These are phyloP conservation scores for Papilio xuthus DNA, from an alignment of 1,140 invertebrate species.

Conservation along the genomic window DNA sequence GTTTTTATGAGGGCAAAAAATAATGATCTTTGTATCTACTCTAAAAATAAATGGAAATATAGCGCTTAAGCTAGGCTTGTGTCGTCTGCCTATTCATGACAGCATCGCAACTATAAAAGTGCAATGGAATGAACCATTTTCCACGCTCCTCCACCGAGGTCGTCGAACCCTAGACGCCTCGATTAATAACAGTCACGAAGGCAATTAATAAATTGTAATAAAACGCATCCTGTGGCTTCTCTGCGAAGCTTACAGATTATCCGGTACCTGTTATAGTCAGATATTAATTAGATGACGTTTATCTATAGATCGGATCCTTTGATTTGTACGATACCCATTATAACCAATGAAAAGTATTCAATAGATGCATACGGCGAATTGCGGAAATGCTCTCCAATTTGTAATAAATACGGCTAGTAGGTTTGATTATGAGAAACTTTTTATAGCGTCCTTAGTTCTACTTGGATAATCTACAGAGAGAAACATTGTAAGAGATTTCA, in stretches of 20 bases:
- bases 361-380: not conserved
- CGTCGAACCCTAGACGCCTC: constrained; percentile 27
- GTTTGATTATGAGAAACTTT: no score
- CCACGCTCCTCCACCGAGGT: not conserved
- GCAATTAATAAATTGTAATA: constrained; percentile 58
- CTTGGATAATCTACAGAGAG: not conserved
- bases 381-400: not conserved
- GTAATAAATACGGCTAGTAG: no score
- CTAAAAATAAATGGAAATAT: constrained; percentile 28
- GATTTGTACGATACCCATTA: constrained; percentile 2
- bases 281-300: constrained; percentile 26
- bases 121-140: constrained; percentile 29
- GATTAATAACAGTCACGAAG: constrained; percentile 45
- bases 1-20: not conserved
- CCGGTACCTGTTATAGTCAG: constrained; percentile 19
- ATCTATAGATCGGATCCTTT: not conserved
- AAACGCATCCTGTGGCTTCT: constrained; percentile 54
- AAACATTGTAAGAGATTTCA: not conserved
- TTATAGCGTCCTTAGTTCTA: not conserved
- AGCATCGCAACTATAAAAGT: constrained; percentile 22
- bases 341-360: not conserved
- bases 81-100: constrained; percentile 20
- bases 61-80: not conserved
- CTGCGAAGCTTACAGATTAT: constrained; percentile 20
- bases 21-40: constrained; percentile 3